A percentile compares a stretch with the other conserved stretches of the same genome.
Conservation (phyloP, 2,888 invertebrate genomes). For the Thereva unica region DNA sequence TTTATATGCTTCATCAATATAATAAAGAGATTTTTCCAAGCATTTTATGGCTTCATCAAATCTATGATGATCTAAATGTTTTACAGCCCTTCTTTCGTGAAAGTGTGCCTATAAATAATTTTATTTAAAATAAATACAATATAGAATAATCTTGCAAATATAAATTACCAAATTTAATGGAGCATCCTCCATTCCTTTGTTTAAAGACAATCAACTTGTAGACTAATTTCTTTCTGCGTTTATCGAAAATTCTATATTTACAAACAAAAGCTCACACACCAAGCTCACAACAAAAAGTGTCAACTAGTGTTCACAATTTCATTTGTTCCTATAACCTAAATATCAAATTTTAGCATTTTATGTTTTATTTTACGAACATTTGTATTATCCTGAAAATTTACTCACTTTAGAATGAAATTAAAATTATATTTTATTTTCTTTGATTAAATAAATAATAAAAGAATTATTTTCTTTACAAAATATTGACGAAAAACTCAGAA, state of each 20-base stretch:
- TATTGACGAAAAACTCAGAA: too few relatives aligned
- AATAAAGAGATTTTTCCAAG: conserved; percentile 52
- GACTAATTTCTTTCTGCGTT: neutral
- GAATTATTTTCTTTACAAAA: too few relatives aligned
- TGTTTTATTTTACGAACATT: too few relatives aligned
- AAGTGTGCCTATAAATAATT: conserved; percentile 52
- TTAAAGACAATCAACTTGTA: conserved; percentile 5
- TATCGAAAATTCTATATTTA: neutral
- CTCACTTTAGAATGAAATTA: too few relatives aligned
- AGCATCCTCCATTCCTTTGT: conserved; percentile 50
- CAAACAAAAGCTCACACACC: neutral
- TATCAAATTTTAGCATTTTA: too few relatives aligned
- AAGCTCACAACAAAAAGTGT: too few relatives aligned
- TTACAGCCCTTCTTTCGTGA: conserved; percentile 55
- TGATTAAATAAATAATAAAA: too few relatives aligned
- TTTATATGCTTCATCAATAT: conserved; percentile 53
- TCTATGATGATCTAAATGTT: conserved; percentile 51
- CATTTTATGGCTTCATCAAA: conserved; percentile 56
- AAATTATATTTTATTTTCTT: too few relatives aligned
- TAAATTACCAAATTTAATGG: conserved; percentile 53
- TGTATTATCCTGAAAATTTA: too few relatives aligned
- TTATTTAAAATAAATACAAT: conserved; percentile 3
- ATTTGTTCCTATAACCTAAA: too few relatives aligned
- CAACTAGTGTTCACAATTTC: too few relatives aligned
- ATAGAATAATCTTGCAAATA: neutral